A percentile compares a stretch with the other conserved stretches of the same genome.
These are phyloP conservation scores for Phlogophora meticulosa DNA, from an alignment of 2,888 invertebrate species.

Conservation along the genomic window DNA sequence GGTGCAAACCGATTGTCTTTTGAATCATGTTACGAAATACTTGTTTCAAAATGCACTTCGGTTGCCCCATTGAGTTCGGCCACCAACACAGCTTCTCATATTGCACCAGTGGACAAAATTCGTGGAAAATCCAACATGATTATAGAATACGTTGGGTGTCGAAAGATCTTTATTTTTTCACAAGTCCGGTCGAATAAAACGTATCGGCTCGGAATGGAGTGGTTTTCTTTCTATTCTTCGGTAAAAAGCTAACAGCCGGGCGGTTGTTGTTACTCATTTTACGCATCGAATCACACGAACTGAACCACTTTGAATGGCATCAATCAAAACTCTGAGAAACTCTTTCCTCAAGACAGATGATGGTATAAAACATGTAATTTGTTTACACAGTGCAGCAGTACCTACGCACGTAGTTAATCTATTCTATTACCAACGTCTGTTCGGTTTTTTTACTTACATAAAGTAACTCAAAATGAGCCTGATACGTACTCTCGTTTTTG, in stretches of 20 bases:
- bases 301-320: constrained; percentile 67
- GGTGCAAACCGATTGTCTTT: constrained; percentile 37
- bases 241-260: constrained; percentile 63
- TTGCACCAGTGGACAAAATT: constrained; percentile 79
- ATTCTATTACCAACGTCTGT: constrained; percentile 1
- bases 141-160: constrained; percentile 82
- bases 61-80: constrained; percentile 75
- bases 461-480: neutral
- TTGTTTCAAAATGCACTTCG: constrained; percentile 64
- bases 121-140: constrained; percentile 83
- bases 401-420: constrained; percentile 38
- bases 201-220: constrained; percentile 54
- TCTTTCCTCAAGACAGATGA: constrained; percentile 54
- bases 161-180: constrained; percentile 74
- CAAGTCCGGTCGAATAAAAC: constrained; percentile 55
- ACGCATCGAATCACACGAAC: constrained; percentile 77
- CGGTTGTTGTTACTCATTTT: constrained; percentile 76
- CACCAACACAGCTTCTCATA: constrained; percentile 83
- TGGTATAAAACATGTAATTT: constrained; percentile 53
- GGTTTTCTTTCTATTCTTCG: constrained; percentile 54
- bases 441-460: neutral
- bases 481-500: neutral
- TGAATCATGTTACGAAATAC: constrained; percentile 54
- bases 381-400: constrained; percentile 49
- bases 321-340: constrained; percentile 61